Percentiles rank a stretch among this genome's conserved stretches.
Evolutionary conservation across 2,888 invertebrate genomes (phyloP).

Genomic region (Eilema sororculum): DNA sequence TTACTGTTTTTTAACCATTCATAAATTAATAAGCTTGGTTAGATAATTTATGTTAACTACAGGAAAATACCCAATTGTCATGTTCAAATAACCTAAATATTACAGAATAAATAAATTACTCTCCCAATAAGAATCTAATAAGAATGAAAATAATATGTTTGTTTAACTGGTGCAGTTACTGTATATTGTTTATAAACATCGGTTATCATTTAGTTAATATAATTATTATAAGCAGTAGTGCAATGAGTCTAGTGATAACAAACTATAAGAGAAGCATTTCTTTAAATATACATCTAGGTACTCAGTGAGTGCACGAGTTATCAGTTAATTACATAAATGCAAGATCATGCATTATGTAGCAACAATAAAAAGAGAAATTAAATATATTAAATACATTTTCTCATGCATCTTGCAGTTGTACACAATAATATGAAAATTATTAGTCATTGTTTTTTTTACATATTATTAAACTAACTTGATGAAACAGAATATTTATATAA

Average conservation of each 20-base stretch:
- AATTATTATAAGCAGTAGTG: background rate
- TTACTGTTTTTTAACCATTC: too few species aligned
- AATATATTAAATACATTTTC: background rate
- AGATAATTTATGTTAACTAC: too few species aligned
- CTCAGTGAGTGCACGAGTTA: background rate
- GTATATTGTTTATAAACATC: background rate
- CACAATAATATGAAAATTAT: background rate
- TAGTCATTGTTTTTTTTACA: background rate
- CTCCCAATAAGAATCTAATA: slow-evolving; percentile 1
- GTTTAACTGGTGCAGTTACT: background rate
- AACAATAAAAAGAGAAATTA: background rate
- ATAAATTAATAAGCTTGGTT: too few species aligned
- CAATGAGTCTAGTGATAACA: slow-evolving; percentile 3
- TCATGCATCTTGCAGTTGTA: background rate
- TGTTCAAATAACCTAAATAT: background rate
- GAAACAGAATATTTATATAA: background rate
- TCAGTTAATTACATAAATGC: background rate
- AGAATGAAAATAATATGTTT: slow-evolving; percentile 7
- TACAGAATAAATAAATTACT: background rate
- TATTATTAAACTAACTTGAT: too few species aligned
- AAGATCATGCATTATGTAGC: background rate
- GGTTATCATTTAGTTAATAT: background rate
- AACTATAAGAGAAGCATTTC: background rate
- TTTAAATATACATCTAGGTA: background rate
- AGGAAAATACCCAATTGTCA: background rate